phyloP scores from a whole-genome alignment of 2,797 vertebrate species.

The Argentina silus region DNA sequence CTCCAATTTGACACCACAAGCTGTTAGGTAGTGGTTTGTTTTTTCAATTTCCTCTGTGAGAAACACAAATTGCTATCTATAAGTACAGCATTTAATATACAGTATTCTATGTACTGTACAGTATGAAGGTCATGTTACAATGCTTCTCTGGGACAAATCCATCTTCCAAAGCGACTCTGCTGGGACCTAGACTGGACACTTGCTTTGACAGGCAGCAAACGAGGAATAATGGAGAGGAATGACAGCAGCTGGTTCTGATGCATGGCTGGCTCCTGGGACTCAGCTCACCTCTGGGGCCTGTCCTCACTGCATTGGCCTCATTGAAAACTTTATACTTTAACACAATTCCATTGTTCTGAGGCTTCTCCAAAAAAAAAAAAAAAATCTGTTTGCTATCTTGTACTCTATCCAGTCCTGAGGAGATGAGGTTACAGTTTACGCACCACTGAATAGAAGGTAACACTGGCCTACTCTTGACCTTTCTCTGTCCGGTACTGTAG shows the following conservation, averaged over 20 bases:
- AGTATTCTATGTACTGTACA: conserved; percentile 4
- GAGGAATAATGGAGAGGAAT: conserved; percentile 61
- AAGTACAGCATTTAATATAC: no score
- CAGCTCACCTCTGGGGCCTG: conserved; percentile 38
- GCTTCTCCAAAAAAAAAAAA: conserved; percentile 10
- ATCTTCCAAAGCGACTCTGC: conserved; percentile 20
- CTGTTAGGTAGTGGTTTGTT: no score
- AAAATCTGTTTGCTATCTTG: background rate
- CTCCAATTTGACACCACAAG: no score
- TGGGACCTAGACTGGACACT: conserved; percentile 35
- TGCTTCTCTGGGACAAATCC: conserved; percentile 25
- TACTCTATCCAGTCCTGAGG: background rate
- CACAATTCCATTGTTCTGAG: background rate
- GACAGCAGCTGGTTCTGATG: conserved; percentile 46
- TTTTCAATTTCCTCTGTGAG: no score
- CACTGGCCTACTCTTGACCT: conserved; percentile 2
- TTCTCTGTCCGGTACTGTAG: conserved; percentile 3
- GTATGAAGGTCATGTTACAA: conserved; percentile 9
- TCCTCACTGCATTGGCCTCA: conserved; percentile 7
- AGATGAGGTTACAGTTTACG: background rate
- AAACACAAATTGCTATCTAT: no score
- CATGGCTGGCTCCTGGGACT: conserved; percentile 19
- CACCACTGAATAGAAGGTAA: background rate
- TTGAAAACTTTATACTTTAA: background rate
- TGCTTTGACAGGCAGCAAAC: conserved; percentile 54